These are phyloP conservation scores for Equus quagga DNA, from an alignment of 2,113 vertebrate species.

Conservation along the genomic window DNA sequence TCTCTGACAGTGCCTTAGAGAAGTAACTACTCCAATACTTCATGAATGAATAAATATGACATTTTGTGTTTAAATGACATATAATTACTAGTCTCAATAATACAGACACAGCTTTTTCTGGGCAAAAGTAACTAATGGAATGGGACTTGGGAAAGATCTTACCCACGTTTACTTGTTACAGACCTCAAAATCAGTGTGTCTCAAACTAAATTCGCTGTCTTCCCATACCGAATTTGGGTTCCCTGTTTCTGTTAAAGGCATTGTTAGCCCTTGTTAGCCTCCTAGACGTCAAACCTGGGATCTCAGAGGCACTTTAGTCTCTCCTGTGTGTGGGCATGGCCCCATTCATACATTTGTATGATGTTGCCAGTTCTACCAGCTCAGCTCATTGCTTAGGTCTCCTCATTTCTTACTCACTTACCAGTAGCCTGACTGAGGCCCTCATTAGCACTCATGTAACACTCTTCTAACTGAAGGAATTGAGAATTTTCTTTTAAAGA, in stretches of 20 bases:
- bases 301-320: not conserved
- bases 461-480: constrained; percentile 4
- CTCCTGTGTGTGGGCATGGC: not conserved
- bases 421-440: not conserved
- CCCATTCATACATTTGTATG: not conserved
- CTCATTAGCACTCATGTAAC: not conserved
- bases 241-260: not conserved
- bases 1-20: not conserved
- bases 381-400: not conserved
- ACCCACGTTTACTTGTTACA: not conserved
- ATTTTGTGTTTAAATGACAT: constrained; percentile 44
- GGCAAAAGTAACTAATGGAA: not conserved
- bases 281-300: not conserved
- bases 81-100: not conserved
- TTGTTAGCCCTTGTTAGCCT: not conserved
- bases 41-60: not conserved
- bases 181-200: not conserved
- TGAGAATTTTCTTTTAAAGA: not conserved
- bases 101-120: not conserved
- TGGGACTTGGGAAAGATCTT: not conserved
- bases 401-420: not conserved
- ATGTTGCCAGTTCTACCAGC: not conserved
- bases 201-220: not conserved
- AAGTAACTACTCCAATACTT: not conserved
- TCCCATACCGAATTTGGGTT: not conserved